Conservation (phyloP, 2,113 vertebrate genomes). For the Sigmodon hispidus region DNA sequence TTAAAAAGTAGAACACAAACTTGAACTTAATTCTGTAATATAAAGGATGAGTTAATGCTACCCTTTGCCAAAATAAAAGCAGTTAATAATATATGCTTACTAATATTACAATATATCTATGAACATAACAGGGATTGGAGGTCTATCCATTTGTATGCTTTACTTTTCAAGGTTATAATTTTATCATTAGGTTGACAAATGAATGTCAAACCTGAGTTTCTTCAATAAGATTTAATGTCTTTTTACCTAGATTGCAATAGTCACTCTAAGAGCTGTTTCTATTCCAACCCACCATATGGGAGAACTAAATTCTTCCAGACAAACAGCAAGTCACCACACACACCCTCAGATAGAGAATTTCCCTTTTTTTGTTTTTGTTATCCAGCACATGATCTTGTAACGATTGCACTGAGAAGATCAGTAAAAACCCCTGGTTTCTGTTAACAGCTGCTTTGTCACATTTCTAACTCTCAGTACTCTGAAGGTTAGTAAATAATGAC, state of each 20-base stretch:
- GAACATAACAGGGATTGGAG: neutral
- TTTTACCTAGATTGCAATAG: neutral
- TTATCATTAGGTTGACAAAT: neutral
- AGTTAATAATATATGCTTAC: neutral
- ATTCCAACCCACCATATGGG: neutral
- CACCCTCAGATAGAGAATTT: conserved; percentile 53
- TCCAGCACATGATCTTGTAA: conserved; percentile 42
- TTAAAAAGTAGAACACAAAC: neutral
- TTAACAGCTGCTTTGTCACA: conserved; percentile 47
- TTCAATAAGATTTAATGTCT: neutral
- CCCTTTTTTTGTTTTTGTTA: conserved; percentile 65
- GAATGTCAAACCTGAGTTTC: neutral
- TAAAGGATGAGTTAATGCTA: neutral
- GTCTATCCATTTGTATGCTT: neutral
- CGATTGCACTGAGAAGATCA: conserved; percentile 14
- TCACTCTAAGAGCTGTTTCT: neutral
- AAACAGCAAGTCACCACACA: neutral
- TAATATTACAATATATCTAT: neutral
- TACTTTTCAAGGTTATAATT: neutral
- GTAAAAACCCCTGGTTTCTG: conserved; percentile 64
- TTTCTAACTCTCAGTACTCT: conserved; percentile 59
- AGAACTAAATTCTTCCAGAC: neutral
- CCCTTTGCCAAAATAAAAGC: neutral
- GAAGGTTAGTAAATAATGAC: conserved; percentile 70
- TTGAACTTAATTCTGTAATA: neutral